A percentile compares a stretch with the other conserved stretches of the same genome.
Evolutionary conservation across 2,888 invertebrate genomes (phyloP).

Genomic region (Drosophila monieri): DNA sequence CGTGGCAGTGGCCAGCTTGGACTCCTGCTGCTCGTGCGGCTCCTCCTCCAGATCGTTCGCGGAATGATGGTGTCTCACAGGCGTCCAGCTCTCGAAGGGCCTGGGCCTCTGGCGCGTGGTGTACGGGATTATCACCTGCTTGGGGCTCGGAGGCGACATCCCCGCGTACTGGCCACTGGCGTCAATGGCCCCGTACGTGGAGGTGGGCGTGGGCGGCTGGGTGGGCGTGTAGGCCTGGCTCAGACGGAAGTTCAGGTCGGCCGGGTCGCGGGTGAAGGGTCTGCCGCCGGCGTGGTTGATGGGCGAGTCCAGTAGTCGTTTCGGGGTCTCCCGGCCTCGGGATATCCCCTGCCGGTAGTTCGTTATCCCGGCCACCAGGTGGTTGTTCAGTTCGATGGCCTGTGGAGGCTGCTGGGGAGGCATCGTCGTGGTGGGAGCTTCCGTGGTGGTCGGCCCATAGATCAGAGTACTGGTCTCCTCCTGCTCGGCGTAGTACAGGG

Average conservation of each 20-base stretch:
- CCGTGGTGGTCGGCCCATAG: slow-evolving; percentile 46
- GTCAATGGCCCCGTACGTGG: slow-evolving; percentile 82
- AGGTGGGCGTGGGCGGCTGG: slow-evolving; percentile 77
- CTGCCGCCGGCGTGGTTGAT: slow-evolving; percentile 83
- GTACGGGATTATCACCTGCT: slow-evolving; percentile 93
- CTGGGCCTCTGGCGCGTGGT: slow-evolving; percentile 87
- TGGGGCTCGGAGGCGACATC: slow-evolving; percentile 83
- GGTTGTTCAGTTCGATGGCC: slow-evolving; percentile 61
- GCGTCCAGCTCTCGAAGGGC: slow-evolving; percentile 82
- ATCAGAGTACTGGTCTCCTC: slow-evolving; percentile 41
- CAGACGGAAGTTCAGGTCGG: slow-evolving; percentile 72
- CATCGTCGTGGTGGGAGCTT: slow-evolving; percentile 29
- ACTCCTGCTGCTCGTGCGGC: slow-evolving; percentile 85
- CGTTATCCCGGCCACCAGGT: slow-evolving; percentile 33
- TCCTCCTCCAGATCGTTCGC: slow-evolving; percentile 83
- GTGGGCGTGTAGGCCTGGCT: slow-evolving; percentile 52
- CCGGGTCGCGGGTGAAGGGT: slow-evolving; percentile 85
- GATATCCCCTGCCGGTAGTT: slow-evolving; percentile 16
- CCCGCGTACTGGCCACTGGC: slow-evolving; percentile 82
- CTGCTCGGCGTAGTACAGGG: slow-evolving; percentile 53
- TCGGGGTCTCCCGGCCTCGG: slow-evolving; percentile 81
- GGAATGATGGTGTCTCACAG: slow-evolving; percentile 30
- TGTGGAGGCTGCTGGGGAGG: slow-evolving; percentile 26
- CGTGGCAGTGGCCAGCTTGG: slow-evolving; percentile 82
- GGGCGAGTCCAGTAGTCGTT: slow-evolving; percentile 86